These are phyloP conservation scores for Mystacides longicornis DNA, from an alignment of 2,888 invertebrate genomes.

Conservation along the genomic window DNA sequence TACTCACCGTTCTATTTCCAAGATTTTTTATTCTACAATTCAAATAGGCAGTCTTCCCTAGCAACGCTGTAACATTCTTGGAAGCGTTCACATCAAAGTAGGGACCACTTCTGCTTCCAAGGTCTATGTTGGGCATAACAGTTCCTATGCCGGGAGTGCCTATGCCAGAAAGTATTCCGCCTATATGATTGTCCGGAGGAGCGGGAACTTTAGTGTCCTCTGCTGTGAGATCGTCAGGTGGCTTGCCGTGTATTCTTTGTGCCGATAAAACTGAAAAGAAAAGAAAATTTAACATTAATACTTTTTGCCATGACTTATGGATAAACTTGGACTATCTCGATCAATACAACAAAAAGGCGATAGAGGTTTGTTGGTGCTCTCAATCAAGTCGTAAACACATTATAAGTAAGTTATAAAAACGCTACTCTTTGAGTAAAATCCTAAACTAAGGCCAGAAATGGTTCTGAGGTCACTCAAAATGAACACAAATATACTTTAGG, in stretches of 20 bases:
- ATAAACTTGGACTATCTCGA: no score
- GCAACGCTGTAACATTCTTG: constrained; percentile 71
- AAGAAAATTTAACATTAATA: not conserved
- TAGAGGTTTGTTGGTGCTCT: no score
- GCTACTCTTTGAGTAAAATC: no score
- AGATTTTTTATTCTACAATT: constrained; percentile 86
- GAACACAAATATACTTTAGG: no score
- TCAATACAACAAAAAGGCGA: no score
- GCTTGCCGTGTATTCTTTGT: constrained; percentile 19
- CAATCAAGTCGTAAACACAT: no score
- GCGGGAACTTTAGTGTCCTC: constrained; percentile 6
- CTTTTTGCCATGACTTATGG: no score
- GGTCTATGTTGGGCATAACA: not conserved
- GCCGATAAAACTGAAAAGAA: constrained; percentile 18
- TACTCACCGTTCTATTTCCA: constrained; percentile 81
- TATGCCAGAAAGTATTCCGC: not conserved
- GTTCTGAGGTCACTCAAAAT: no score
- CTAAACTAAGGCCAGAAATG: no score
- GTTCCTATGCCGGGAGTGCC: not conserved
- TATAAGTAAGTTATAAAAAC: no score
- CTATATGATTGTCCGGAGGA: constrained; percentile 12
- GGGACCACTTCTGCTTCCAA: constrained; percentile 44
- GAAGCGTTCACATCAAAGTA: constrained; percentile 68
- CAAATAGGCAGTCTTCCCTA: constrained; percentile 84
- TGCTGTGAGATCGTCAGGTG: constrained; percentile 9